These are phyloP conservation scores for Phania funesta DNA, from an alignment of 2,888 invertebrate species.

Conservation along the genomic window DNA sequence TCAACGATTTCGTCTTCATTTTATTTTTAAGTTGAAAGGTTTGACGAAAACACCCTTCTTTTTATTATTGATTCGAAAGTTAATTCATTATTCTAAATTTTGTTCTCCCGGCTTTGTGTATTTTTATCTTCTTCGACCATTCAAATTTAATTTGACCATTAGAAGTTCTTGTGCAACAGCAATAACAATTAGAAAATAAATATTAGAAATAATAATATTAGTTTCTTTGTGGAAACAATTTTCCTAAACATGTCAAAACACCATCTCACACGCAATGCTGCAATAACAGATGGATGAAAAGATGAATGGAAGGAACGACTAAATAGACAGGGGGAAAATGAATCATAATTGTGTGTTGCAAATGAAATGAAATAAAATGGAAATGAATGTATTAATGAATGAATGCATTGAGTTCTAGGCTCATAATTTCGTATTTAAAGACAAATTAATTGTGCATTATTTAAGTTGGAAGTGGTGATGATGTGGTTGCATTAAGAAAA, in stretches of 20 bases:
- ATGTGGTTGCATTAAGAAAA: conserved; percentile 51
- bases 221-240: neutral
- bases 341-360: conserved; percentile 28
- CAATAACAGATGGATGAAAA: conserved; percentile 3
- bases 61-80: too few relatives aligned
- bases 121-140: too few relatives aligned
- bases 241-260: conserved; percentile 40
- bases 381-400: too few relatives aligned
- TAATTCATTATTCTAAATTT: too few relatives aligned
- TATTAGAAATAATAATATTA: too few relatives aligned
- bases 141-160: too few relatives aligned
- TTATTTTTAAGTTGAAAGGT: too few relatives aligned
- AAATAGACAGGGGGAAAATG: conserved; percentile 42
- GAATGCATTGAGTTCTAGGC: conserved; percentile 29
- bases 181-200: too few relatives aligned
- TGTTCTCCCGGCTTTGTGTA: too few relatives aligned
- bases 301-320: conserved; percentile 2
- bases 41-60: too few relatives aligned
- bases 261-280: conserved; percentile 48
- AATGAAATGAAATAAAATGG: conserved; percentile 25
- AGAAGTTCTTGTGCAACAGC: too few relatives aligned
- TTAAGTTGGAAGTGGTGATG: conserved; percentile 61
- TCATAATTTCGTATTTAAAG: conserved; percentile 56
- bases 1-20: too few relatives aligned
- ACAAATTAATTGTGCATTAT: conserved; percentile 60